Evolutionary conservation across 2,888 invertebrate genomes (phyloP).

Genomic region (Crossocerus cetratus): DNA sequence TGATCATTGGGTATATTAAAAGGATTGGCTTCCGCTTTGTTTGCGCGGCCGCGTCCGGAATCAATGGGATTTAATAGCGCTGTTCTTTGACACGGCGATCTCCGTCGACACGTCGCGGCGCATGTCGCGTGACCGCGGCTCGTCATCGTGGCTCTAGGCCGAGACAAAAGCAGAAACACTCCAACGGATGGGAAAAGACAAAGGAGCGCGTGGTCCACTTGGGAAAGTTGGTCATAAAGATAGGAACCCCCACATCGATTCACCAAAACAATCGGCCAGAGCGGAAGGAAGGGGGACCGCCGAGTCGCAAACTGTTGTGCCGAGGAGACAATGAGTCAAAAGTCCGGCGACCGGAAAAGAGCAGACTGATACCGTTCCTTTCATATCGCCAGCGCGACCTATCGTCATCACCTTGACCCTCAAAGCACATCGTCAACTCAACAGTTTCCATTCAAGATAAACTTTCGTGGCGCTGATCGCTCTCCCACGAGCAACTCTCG

Average conservation of each 20-base stretch:
- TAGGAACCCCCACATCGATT: slow-evolving; percentile 36
- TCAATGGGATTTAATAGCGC: neutral
- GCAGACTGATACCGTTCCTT: slow-evolving; percentile 13
- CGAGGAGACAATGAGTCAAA: slow-evolving; percentile 56
- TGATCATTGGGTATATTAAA: too few relatives aligned
- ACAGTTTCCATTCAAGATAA: too few relatives aligned
- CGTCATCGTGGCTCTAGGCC: too few relatives aligned
- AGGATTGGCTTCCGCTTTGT: too few relatives aligned
- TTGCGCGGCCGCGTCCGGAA: neutral
- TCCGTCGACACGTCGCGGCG: neutral
- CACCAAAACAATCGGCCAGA: slow-evolving; percentile 42
- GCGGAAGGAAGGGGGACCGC: slow-evolving; percentile 16
- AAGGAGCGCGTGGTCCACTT: slow-evolving; percentile 44
- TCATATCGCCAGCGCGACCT: neutral
- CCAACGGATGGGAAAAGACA: neutral
- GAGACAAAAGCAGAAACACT: too few relatives aligned
- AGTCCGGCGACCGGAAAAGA: slow-evolving; percentile 41
- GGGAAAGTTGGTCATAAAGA: slow-evolving; percentile 46
- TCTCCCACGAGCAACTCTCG: too few relatives aligned
- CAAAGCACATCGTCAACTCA: too few relatives aligned
- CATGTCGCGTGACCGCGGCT: too few relatives aligned
- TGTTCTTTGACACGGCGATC: neutral
- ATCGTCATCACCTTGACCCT: neutral
- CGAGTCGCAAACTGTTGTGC: neutral
- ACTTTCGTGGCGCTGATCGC: too few relatives aligned